Evolutionary conservation across 2,797 vertebrate genomes (phyloP), one percentile per base, ranked within the genome.

Genomic region (Lacerta viridis): DNA sequence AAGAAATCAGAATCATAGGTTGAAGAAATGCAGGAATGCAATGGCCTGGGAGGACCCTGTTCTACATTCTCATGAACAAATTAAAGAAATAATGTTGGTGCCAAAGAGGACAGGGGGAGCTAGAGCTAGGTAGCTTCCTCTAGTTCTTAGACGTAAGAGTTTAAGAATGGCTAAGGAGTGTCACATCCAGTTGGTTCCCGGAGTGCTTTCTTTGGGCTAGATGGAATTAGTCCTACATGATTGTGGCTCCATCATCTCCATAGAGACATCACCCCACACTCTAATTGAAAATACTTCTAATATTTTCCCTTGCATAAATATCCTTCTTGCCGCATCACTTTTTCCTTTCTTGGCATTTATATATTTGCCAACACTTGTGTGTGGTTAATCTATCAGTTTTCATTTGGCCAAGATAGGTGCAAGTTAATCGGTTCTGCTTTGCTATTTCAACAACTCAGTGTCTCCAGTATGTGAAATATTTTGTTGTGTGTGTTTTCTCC

Each of bases 321-420:
- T 78, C 82, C 50, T 68, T 55, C 39, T 77, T 59, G 36, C 18
- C 29, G 20, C 50, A n/a, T 43, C 39, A 33, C 10, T 9, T 11
- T 61, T 86, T 86, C 25, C 43, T 81, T 68, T 86, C 25, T 41
- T 83, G n/a, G 25, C 17, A 43, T 80, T 80, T 61, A 79, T 64
- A 64, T 29, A 66, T 46, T 25, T 80, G 68, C 55, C 20, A 61
- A 4, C 41, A 23, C 36, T 39, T 15, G 41, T 23, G 39, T 80
- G 18, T 7, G 41, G 9, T 82, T 85, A 36, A 80, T 66, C 29
- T 71, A 75, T 64, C 18, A 55, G 17, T 39, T 87, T 36, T 46
- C 50, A 46, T 71, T 39, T 77, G 46, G 41, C 61, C 36, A 86
- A 69, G 74, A 77, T 29, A 59, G 8, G 46, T 29, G 36, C 7